Conservation (phyloP, 2,888 invertebrate genomes). For the Argyra leucocephala region DNA sequence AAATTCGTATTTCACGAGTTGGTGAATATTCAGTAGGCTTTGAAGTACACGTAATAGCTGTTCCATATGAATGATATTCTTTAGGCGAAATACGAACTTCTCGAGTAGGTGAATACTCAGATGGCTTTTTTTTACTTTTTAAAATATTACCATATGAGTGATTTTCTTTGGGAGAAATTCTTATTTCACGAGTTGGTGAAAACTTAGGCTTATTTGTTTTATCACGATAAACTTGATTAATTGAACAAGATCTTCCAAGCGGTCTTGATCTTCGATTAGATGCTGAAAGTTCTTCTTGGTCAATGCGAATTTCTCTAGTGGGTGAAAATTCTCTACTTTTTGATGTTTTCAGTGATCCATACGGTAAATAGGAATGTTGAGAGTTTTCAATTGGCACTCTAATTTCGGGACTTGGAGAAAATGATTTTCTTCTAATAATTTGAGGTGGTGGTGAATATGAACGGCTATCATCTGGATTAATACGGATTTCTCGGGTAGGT, state of each 20-base stretch:
- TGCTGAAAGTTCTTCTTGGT: not conserved
- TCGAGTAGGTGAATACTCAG: not conserved
- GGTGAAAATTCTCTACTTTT: constrained; percentile 32
- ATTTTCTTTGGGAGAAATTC: not conserved
- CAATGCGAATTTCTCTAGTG: constrained; percentile 36
- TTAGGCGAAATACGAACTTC: constrained; percentile 5
- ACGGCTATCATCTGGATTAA: constrained; percentile 1
- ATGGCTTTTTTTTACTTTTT: not conserved
- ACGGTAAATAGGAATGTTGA: not conserved
- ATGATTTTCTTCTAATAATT: constrained; percentile 22
- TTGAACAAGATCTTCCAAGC: not conserved
- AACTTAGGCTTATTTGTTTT: constrained; percentile 20
- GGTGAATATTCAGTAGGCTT: constrained; percentile 38
- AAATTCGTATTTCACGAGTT: constrained; percentile 40
- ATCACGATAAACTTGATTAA: not conserved
- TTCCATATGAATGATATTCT: not conserved
- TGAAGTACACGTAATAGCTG: not conserved
- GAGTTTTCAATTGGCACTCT: not conserved
- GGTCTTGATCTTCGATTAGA: not conserved
- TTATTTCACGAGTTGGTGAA: constrained; percentile 33
- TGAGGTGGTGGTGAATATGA: constrained; percentile 10
- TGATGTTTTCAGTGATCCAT: constrained; percentile 17
- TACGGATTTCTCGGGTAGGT: constrained; percentile 18
- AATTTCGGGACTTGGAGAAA: constrained; percentile 9
- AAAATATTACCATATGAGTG: not conserved